These are phyloP conservation scores for Numida meleagris DNA, from an alignment of 2,113 vertebrate species.

Conservation along the genomic window DNA sequence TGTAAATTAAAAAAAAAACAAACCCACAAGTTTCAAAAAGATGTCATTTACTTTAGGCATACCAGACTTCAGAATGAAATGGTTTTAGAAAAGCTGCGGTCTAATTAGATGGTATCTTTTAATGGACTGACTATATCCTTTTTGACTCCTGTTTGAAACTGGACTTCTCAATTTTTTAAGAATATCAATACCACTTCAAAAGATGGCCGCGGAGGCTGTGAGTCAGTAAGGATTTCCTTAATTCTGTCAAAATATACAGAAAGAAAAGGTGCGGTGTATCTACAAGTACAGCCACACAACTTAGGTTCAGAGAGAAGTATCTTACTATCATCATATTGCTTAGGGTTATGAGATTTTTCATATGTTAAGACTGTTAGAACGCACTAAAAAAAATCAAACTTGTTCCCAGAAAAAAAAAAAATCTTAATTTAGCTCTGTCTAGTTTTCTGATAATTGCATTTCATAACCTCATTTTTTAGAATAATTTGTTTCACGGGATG, in stretches of 20 bases:
- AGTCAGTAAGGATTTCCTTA: background rate
- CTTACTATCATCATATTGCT: background rate
- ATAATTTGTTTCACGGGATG: background rate
- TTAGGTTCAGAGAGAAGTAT: background rate
- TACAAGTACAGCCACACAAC: background rate
- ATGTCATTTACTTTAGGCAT: constrained; percentile 15
- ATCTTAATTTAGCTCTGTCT: background rate
- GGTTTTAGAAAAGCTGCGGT: constrained; percentile 33
- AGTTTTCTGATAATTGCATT: background rate
- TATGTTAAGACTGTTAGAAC: background rate
- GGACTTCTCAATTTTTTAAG: constrained; percentile 21
- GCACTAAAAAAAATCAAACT: background rate
- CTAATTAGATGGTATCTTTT: constrained; percentile 39
- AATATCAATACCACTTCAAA: constrained; percentile 18
- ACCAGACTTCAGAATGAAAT: background rate
- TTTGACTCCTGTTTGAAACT: constrained; percentile 7
- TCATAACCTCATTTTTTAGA: background rate
- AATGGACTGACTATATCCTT: constrained; percentile 22
- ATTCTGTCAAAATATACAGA: constrained; percentile 17
- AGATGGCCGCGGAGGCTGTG: background rate
- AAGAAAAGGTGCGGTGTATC: background rate
- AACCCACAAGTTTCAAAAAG: background rate
- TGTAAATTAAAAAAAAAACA: background rate
- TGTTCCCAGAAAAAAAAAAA: background rate
- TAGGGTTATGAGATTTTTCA: background rate